Percentiles rank a stretch among this genome's conserved stretches.
These are phyloP conservation scores for Charina bottae DNA, from an alignment of 2,113 vertebrate species.

Conservation along the genomic window DNA sequence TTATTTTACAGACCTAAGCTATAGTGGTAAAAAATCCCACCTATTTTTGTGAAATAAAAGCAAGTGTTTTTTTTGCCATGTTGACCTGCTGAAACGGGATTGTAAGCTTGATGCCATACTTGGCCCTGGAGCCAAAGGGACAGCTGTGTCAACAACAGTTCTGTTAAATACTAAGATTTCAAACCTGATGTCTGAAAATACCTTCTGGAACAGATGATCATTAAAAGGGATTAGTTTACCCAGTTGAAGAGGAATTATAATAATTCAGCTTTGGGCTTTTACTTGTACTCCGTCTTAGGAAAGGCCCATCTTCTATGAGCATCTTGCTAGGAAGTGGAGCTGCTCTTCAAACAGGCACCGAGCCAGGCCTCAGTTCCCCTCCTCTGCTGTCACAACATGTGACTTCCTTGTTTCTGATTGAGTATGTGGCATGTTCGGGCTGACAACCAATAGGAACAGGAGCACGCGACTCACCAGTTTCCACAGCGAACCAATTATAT, in stretches of 20 bases:
- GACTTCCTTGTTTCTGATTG: conserved; percentile 83
- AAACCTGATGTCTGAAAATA: background rate
- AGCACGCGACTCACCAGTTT: conserved; percentile 89
- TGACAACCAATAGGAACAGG: conserved; percentile 74
- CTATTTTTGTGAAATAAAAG: background rate
- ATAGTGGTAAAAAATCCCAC: background rate
- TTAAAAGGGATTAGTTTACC: background rate
- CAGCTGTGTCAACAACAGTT: background rate
- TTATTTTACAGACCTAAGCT: background rate
- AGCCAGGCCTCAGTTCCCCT: conserved; percentile 34
- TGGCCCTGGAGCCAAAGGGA: background rate
- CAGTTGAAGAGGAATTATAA: background rate
- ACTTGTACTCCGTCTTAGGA: background rate
- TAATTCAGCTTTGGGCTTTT: fast-evolving
- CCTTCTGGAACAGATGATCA: background rate
- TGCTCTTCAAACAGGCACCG: background rate
- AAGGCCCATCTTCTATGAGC: background rate
- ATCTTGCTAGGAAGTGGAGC: background rate
- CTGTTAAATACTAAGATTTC: background rate
- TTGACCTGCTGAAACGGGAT: background rate
- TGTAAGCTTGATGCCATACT: background rate
- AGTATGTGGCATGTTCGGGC: conserved; percentile 75
- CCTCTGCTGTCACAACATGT: conserved; percentile 45
- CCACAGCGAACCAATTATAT: conserved; percentile 77
- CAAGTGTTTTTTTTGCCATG: background rate